Evolutionary conservation across 2,888 invertebrate species (phyloP), one percentile per base, ranked within the genome.

Genomic region (Amphimallon solstitiale): DNA sequence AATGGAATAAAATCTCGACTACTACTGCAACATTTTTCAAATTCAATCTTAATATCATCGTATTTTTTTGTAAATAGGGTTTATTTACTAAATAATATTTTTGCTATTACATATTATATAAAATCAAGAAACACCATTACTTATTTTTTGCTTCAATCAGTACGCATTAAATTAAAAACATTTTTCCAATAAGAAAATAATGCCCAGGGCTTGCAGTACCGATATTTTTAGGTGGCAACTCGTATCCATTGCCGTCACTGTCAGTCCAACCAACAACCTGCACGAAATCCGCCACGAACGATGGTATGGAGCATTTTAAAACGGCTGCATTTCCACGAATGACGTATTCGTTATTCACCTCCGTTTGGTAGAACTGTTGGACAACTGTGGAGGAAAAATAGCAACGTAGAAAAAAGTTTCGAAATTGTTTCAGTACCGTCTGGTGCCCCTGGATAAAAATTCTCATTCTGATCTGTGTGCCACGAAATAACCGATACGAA

Each of bases 291-390:
- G 93, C 91, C 69, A 94, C 93, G 82, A 94, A 95, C 70, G 92
- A 92, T 38, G 95, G 95, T 76, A 95, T 94, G 76, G 92, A 92
- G 84, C 94, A 95, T 83, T 94, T 94, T 45, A 95, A 84, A 67
- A 94, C 90, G 6, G 94, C 94, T 52, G 93, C 89, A 81, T 95
- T 95, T 70, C 94, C 94, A 78, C 91, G 89, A 78, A 95, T 95
- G 70, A 94, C 94, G 84, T 94, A 94, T 82, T 95, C 94, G 76
- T 94, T 93, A 85, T 94, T 94, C 74, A 94, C 94, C 86, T 95
- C 94, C 70, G 93, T 92, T 84, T 94, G 93, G 84, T 94, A 95
- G 83, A 90, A 91, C 82, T 95, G 94, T 80, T 93, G 92, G 77
- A 94, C 94, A 84, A 94, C 95, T 95, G 88, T 63, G 84, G 84